Base-by-base conservation (phyloP, 1,140 invertebrate species). In the Popillia japonica region DNA sequence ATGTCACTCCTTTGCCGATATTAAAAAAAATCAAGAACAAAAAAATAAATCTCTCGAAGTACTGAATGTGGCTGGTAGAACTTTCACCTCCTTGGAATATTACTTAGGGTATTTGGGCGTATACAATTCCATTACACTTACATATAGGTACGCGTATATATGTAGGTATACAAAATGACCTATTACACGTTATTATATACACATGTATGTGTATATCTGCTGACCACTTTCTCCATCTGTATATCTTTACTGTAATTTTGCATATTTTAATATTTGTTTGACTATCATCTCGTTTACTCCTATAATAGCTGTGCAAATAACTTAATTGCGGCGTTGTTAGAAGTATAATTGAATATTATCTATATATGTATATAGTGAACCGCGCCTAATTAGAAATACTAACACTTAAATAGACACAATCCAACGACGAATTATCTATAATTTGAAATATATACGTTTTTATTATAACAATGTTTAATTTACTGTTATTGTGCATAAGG, bases 61-160 rank as follows among this genome's bases (percentile, higher is more conserved):
- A 17, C 48, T 55, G 4, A 55, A 55, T 55, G 48, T 17, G 6
- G 14, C 17, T 55, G 17, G 48, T 14, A 55, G n/a, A 55, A 55
- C 48, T 55, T 55, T 55, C 48, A 55, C 48, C 48, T 55, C 6
- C 48, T 55, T 55, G 48, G 48, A 20, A n/a, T n/a, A 55, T 17
- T 55, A 55, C 17, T 55, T 55, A 55, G 48, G 48, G 48, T 55
- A 55, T 55, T 55, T 55, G 48, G 48, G 48, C 14, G 48, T 55
- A 55, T 17, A 55, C 48, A 7, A 14, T 55, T 55, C 27, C 27
- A 34, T 34, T 34, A 34, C 27, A 34, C 27, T 34, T 34, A 34
- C 4, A 4, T 34, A 34, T 4, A 4, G 1, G 27, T 34, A 34
- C n/a, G n/a, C n/a, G n/a, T 34, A 34, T 34, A 34, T 34, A 34